Evolutionary conservation across 2,888 invertebrate species (phyloP).

Genomic region (Agriopis marginaria): DNA sequence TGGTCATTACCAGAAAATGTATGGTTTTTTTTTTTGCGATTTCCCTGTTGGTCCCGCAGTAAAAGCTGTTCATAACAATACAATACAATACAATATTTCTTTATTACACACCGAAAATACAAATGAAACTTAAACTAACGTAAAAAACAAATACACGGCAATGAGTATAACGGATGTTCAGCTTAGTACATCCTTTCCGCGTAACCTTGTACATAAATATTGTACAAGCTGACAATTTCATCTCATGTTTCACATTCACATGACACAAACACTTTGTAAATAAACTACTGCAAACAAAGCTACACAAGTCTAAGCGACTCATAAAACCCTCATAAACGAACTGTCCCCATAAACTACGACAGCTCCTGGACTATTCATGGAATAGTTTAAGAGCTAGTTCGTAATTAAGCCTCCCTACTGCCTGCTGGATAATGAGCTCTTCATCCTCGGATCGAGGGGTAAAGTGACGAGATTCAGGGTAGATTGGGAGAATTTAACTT

Average conservation of each 20-base stretch:
- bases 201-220: too few species aligned
- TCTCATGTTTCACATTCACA: not conserved
- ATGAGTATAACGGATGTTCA: too few species aligned
- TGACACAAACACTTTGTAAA: slow-evolving; percentile 1
- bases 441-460: slow-evolving; percentile 13
- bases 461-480: slow-evolving; percentile 10
- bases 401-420: slow-evolving; percentile 28
- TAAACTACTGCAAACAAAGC: slow-evolving; percentile 13
- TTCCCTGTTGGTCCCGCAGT: too few species aligned
- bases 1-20: too few species aligned
- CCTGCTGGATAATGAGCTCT: slow-evolving; percentile 29
- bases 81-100: too few species aligned
- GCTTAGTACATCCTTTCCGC: too few species aligned
- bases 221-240: not conserved
- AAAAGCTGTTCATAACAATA: too few species aligned
- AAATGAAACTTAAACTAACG: too few species aligned
- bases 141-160: too few species aligned
- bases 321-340: slow-evolving; percentile 33
- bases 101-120: too few species aligned
- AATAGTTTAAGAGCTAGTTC: slow-evolving; percentile 35
- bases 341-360: slow-evolving; percentile 25
- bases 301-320: slow-evolving; percentile 11
- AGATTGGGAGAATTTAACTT: slow-evolving; percentile 1
- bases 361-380: slow-evolving; percentile 32
- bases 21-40: too few species aligned